A percentile compares a stretch with the other conserved stretches of the same genome.
These are phyloP conservation scores for Zaprionus lachaisei DNA, from an alignment of 1,140 invertebrate genomes.

Conservation along the genomic window DNA sequence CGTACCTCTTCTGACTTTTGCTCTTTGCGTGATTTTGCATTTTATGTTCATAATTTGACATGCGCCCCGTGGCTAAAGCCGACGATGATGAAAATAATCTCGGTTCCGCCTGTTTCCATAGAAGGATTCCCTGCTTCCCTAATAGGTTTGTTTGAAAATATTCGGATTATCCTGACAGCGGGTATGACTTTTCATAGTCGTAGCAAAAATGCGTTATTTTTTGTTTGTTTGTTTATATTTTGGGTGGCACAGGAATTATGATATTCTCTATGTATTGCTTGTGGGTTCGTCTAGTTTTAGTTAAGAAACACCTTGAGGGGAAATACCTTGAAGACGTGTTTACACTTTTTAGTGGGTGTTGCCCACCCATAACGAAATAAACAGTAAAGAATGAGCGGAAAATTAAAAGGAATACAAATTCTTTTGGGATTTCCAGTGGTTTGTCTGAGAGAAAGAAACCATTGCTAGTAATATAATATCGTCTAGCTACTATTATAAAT, in stretches of 20 bases:
- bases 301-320: neutral
- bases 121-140: slow-evolving; percentile 75
- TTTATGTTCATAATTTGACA: slow-evolving; percentile 83
- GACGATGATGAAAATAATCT: slow-evolving; percentile 84
- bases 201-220: slow-evolving; percentile 20
- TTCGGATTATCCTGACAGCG: slow-evolving; percentile 79
- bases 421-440: neutral
- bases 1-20: slow-evolving; percentile 67
- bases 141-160: slow-evolving; percentile 83
- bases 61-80: slow-evolving; percentile 83
- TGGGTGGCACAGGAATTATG: slow-evolving; percentile 56
- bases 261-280: slow-evolving; percentile 17
- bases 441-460: neutral
- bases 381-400: neutral
- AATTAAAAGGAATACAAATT: neutral
- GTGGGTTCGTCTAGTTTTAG: slow-evolving; percentile 38
- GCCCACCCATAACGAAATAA: neutral
- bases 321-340: neutral
- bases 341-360: slow-evolving; percentile 7
- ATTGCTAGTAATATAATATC: neutral
- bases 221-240: slow-evolving; percentile 24
- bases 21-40: slow-evolving; percentile 80
- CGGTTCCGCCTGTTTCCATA: slow-evolving; percentile 57
- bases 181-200: slow-evolving; percentile 44
- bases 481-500: neutral